Evolutionary conservation across 2,797 vertebrate species (phyloP), one percentile per base, ranked within the genome.

Genomic region (Austrolebias charrua): DNA sequence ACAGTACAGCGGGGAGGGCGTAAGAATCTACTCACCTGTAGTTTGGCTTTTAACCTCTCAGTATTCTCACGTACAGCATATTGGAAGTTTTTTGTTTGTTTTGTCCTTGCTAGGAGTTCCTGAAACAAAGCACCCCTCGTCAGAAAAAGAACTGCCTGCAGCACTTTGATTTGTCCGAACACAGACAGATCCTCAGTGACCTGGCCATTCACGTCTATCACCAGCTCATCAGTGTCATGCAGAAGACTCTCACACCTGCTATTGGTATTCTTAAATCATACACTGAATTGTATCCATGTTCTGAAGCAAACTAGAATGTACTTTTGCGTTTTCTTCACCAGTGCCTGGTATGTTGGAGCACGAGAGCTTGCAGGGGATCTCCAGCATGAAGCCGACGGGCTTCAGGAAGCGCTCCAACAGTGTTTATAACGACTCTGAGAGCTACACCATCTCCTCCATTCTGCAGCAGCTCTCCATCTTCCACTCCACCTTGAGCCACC

Each of bases 1-100:
- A 86, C 97, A 99, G 71, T 99, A 99, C 92, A 98, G 98, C 0
- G 98, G 98, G 1, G 98, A 99, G 76, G 95, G 98, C 94, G 98
- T 99, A 89, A 44, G 75, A 45, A 11, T 55, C 44, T 3, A 13
- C 55, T 24, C 14, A 38, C 19, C 51, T 11, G 35, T 38, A 38
- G 7, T 45, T 31, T 43, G 63, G 1, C 18, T 65, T 51, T 55
- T 28, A 52, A 9, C 43, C 16, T 52, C 16, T 52, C 5, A 35
- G 0, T 42, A 13, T 6, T 14, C n/a, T 45, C 2, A 0, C 31
- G 1, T 15, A 6, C 20, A 19, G 14, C 3, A 6, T 2, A 31
- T 4, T 7, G 3, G 4, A 2, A 31, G 1, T 63, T 65, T 73
- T 66, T 10, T 66, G 11, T 16, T 48, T 48, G 40, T 46, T 38